These are phyloP conservation scores for Acheta domesticus DNA, from an alignment of 2,888 invertebrate species.

Conservation along the genomic window DNA sequence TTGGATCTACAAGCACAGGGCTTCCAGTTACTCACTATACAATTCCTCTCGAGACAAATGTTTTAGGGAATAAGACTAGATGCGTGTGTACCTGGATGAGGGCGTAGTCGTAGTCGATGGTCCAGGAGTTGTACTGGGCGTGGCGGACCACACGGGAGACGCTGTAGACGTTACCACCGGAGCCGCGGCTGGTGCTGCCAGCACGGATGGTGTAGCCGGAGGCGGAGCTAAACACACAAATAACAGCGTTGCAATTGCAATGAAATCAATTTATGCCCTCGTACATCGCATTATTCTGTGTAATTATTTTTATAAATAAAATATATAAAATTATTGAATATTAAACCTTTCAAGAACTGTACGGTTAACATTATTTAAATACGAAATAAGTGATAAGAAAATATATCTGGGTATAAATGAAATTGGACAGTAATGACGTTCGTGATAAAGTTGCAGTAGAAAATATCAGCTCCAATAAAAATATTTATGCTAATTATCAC, in stretches of 20 bases:
- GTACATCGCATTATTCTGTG: no score
- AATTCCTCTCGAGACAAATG: neutral
- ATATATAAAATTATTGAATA: no score
- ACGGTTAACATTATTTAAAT: no score
- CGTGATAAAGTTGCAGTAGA: no score
- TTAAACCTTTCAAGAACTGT: no score
- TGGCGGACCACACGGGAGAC: constrained; percentile 45
- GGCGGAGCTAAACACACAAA: neutral
- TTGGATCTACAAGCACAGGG: neutral
- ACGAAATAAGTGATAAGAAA: no score
- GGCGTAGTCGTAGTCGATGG: constrained; percentile 50
- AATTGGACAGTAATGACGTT: no score
- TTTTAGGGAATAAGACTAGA: neutral
- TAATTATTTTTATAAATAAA: no score
- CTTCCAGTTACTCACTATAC: neutral
- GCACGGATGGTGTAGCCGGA: constrained; percentile 38
- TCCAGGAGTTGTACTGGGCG: constrained; percentile 42
- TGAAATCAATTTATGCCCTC: no score
- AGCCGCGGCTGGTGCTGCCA: constrained; percentile 40
- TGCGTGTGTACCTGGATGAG: constrained; percentile 44
- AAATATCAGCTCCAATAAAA: no score
- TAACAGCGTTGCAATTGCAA: neutral
- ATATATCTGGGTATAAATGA: no score
- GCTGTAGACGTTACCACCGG: constrained; percentile 38
- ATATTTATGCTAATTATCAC: no score